These are phyloP conservation scores for Epinotia demarniana DNA, from an alignment of 2,888 invertebrate genomes.

Conservation along the genomic window DNA sequence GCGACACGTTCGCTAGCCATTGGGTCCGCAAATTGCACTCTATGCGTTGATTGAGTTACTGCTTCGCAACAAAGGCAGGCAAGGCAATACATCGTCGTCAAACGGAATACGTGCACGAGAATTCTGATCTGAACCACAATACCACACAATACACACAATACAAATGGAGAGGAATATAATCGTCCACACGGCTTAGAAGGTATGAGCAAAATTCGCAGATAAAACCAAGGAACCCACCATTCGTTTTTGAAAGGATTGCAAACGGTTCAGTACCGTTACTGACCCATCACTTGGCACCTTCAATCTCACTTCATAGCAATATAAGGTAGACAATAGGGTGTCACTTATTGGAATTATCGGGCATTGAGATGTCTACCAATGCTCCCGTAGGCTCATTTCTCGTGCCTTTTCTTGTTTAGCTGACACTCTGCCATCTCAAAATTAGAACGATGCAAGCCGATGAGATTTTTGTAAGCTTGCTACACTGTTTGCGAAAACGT, in stretches of 20 bases:
- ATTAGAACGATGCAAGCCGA: not conserved
- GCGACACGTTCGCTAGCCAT: conserved; percentile 46
- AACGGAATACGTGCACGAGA: not conserved
- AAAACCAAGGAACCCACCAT: not conserved
- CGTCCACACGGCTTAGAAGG: not conserved
- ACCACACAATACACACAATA: too few species aligned
- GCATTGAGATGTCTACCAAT: too few species aligned
- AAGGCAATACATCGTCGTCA: not conserved
- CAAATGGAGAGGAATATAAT: not conserved
- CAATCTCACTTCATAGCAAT: too few species aligned
- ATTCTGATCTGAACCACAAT: not conserved
- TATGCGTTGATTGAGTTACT: conserved; percentile 38
- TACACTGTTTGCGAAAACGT: conserved; percentile 6
- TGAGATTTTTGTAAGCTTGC: not conserved
- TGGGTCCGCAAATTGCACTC: conserved; percentile 48
- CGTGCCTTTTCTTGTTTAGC: too few species aligned
- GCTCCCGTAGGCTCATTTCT: too few species aligned
- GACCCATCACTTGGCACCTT: too few species aligned
- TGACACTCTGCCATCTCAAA: not conserved
- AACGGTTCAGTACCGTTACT: too few species aligned
- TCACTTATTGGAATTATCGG: too few species aligned
- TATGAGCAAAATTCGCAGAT: too few species aligned
- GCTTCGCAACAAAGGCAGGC: conserved; percentile 27
- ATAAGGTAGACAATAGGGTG: too few species aligned
- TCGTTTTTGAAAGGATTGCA: too few species aligned